Evolutionary conservation across 2,113 vertebrate genomes (phyloP).

Genomic region (Pampusana beccarii): DNA sequence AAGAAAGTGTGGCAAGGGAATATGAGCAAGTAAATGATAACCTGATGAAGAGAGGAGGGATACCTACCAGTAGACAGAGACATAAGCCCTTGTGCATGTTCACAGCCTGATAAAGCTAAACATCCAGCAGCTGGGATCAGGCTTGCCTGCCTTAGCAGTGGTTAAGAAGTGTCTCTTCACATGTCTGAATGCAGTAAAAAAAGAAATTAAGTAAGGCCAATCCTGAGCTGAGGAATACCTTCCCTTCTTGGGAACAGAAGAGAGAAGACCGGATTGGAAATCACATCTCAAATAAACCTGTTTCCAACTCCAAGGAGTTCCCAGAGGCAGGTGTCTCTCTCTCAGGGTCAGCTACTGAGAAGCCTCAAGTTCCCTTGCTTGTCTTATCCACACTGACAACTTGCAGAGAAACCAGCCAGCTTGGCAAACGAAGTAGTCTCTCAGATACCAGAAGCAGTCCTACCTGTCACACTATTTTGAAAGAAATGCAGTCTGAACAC

Average conservation of each 20-base stretch:
- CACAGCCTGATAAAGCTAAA: neutral
- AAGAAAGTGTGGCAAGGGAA: neutral
- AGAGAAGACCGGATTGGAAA: neutral
- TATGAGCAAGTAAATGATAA: neutral
- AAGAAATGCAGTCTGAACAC: neutral
- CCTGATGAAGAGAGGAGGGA: neutral
- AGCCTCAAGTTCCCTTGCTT: neutral
- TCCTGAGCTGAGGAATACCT: neutral
- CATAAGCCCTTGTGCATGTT: fast-evolving
- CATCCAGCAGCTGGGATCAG: neutral
- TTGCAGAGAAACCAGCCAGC: neutral
- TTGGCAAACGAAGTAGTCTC: neutral
- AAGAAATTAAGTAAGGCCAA: neutral
- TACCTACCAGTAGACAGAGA: neutral
- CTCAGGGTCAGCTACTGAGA: neutral
- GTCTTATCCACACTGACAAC: neutral
- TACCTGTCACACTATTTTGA: neutral
- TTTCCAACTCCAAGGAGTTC: neutral
- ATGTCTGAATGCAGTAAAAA: neutral
- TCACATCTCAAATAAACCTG: neutral
- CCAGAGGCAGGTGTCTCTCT: neutral
- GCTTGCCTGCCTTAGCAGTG: neutral
- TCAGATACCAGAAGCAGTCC: neutral
- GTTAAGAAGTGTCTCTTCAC: neutral
- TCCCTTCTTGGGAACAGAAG: neutral